These are phyloP conservation scores for Alloscopus bannaensis DNA, from an alignment of 2,888 invertebrate species.

Conservation along the genomic window DNA sequence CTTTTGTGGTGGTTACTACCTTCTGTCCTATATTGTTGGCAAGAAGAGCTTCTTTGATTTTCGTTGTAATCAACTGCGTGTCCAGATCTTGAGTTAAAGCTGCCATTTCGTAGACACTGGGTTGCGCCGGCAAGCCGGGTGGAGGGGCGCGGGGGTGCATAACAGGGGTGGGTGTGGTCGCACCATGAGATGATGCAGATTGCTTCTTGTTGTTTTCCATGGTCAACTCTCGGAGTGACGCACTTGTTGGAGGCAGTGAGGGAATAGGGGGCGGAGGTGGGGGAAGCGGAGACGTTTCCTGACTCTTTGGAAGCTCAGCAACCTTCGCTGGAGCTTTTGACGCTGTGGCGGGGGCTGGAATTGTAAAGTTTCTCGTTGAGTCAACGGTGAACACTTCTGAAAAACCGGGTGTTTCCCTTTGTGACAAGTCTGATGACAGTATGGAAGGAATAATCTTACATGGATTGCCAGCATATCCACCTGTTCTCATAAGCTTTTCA, in stretches of 20 bases:
- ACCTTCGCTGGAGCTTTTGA: conserved; percentile 72
- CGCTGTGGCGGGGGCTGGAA: conserved; percentile 71
- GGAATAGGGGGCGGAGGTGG: conserved; percentile 79
- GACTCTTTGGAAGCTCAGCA: conserved; percentile 71
- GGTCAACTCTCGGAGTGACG: conserved; percentile 45
- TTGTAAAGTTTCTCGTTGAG: neutral
- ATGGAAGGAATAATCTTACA: conserved; percentile 80
- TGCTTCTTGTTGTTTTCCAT: conserved; percentile 68
- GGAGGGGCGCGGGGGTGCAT: conserved; percentile 66
- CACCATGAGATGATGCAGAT: conserved; percentile 65
- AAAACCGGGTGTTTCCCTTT: neutral
- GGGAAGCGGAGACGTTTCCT: conserved; percentile 77
- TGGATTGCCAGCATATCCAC: conserved; percentile 91
- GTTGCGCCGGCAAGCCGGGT: conserved; percentile 78
- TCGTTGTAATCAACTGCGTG: conserved; percentile 96
- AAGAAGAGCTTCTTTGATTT: conserved; percentile 96
- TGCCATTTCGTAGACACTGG: conserved; percentile 98
- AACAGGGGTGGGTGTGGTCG: conserved; percentile 66
- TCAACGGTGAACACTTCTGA: neutral
- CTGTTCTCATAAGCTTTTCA: conserved; percentile 97
- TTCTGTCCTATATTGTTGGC: conserved; percentile 99
- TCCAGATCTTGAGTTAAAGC: conserved; percentile 97
- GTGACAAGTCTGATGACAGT: conserved; percentile 1
- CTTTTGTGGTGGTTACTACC: too few relatives aligned
- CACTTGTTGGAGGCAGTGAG: conserved; percentile 78